Evolutionary conservation across 2,888 invertebrate genomes (phyloP).

Genomic region (Anoplius nigerrimus): DNA sequence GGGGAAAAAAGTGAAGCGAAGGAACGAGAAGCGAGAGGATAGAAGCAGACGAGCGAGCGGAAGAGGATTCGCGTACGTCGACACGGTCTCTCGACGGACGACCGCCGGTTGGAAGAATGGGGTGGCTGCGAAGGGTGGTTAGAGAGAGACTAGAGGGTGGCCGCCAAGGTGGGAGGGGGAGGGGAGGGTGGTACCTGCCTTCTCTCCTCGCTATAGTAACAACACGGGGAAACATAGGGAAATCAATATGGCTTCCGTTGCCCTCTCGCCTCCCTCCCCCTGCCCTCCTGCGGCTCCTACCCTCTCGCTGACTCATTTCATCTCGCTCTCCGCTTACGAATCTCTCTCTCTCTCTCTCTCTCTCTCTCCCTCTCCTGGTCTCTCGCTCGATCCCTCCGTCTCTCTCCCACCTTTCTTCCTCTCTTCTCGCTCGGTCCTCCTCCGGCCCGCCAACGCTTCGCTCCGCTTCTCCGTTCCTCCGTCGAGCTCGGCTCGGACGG

Average conservation of each 20-base stretch:
- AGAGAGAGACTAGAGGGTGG: conserved; percentile 33
- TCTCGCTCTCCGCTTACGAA: conserved; percentile 43
- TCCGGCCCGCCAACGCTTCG: too few species aligned
- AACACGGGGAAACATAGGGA: conserved; percentile 76
- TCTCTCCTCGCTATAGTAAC: conserved; percentile 74
- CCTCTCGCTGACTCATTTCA: conserved; percentile 33
- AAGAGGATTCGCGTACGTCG: conserved; percentile 57
- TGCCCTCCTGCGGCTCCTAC: conserved; percentile 35
- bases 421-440: not conserved
- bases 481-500: conserved; percentile 66
- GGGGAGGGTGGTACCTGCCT: conserved; percentile 64
- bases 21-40: conserved; percentile 10
- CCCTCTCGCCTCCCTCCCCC: conserved; percentile 57
- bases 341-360: conserved; percentile 42
- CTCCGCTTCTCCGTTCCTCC: conserved; percentile 9
- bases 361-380: conserved; percentile 37
- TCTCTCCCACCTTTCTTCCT: conserved; percentile 14
- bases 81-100: conserved; percentile 57
- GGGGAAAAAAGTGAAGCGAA: conserved; percentile 25
- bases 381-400: conserved; percentile 21
- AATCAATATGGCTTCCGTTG: conserved; percentile 76
- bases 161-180: conserved; percentile 40
- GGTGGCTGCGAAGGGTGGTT: conserved; percentile 43
- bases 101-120: conserved; percentile 49
- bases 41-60: conserved; percentile 30